A percentile compares a stretch with the other conserved stretches of the same genome.
Conservation (phyloP, 1,140 invertebrate genomes). For the Andrena cerasifolii region DNA sequence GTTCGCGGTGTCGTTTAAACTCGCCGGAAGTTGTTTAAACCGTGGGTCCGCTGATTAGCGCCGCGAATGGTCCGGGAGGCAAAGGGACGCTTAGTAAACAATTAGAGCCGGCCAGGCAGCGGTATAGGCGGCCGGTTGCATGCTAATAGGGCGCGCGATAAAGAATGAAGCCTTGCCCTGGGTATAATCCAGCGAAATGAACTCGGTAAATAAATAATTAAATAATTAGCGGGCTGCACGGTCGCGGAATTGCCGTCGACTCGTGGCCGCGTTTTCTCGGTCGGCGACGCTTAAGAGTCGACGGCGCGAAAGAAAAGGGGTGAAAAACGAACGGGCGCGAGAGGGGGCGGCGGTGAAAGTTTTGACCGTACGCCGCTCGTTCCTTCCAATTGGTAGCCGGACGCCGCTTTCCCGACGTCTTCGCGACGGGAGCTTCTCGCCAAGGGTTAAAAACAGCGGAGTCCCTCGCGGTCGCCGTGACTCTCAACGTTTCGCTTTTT, state of each 20-base stretch:
- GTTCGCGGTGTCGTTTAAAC: conserved; percentile 46
- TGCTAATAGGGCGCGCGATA: conserved; percentile 65
- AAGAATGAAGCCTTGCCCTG: conserved; percentile 72
- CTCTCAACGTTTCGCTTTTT: conserved; percentile 56
- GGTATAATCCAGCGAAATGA: conserved; percentile 69
- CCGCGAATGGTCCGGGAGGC: conserved; percentile 50
- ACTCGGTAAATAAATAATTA: conserved; percentile 76
- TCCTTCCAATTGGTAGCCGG: conserved; percentile 1
- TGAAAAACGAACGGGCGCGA: conserved; percentile 49
- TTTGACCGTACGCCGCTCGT: conserved; percentile 42
- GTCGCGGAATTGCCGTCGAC: conserved; percentile 35
- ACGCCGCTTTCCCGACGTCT: conserved; percentile 55
- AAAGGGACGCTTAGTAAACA: conserved; percentile 69
- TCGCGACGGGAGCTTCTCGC: conserved; percentile 63
- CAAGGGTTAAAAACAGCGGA: conserved; percentile 60
- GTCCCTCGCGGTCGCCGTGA: conserved; percentile 39
- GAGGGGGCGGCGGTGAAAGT: conserved; percentile 43
- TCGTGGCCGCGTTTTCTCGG: conserved; percentile 56
- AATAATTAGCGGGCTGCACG: conserved; percentile 68
- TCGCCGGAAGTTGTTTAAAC: conserved; percentile 61
- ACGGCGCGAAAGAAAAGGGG: conserved; percentile 55
- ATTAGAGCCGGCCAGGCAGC: conserved; percentile 64
- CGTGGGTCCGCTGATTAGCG: conserved; percentile 58
- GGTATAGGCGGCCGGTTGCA: conserved; percentile 39
- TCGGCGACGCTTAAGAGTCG: conserved; percentile 51